Evolutionary conservation across 2,888 invertebrate species (phyloP), one percentile per base, ranked within the genome.

Genomic region (Macaria liturata): DNA sequence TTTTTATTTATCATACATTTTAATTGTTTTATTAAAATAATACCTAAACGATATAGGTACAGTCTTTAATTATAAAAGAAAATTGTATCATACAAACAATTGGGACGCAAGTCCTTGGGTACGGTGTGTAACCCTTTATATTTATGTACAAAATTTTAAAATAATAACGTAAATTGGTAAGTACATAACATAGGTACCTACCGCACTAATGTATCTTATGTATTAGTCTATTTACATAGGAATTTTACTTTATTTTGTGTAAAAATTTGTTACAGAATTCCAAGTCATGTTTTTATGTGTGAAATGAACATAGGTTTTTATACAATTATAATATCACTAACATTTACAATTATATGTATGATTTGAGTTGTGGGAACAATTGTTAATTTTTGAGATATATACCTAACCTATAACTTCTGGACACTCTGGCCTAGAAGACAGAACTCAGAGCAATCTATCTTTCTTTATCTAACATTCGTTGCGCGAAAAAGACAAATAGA

Each of bases 41-140:
- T 68, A 68, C 66, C 68, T 81, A 83, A 86, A 84, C 83, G 82
- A 79, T 63, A 73, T 81, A 80, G 84, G 83, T 90, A 91, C 91
- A 91, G 91, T 91, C 90, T 91, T 90, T 87, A 86, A 86, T 84
- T 86, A 87, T 82, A 83, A 88, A 87, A 78, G 80, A 86, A 86
- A 81, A 68, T 70, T 57, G 66, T 68, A 66, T 66, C 64, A 63
- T 68, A 68, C 66, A 65, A 67, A 68, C 68, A 55, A 65, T 43
- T 39, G n/a, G 67, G 68, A 65, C 66, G 53, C 50, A 43, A 37
- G 66, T 62, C 66, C 66, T 5, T 44, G 65, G 66, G 61, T 65
- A 68, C 62, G 50, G 59, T 58, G 34, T 49, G 62, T 64, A 57
- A 42, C 61, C 67, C 64, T 34, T 46, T 43, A 46, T 54, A 50